These are phyloP conservation scores for Zelleria hepariella DNA, from an alignment of 2,888 invertebrate genomes.

Conservation along the genomic window DNA sequence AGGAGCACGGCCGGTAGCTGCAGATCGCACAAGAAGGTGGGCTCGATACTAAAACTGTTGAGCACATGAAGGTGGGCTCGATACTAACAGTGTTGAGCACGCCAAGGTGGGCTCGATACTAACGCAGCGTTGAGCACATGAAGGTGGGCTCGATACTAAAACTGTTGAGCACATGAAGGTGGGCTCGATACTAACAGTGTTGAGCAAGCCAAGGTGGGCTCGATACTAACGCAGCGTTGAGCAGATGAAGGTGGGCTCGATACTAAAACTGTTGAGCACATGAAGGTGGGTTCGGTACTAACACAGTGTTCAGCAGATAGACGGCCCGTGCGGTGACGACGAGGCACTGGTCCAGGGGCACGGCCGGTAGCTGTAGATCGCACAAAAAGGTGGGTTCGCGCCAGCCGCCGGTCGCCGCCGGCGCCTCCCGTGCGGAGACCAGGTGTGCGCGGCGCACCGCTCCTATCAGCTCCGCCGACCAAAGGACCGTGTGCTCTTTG, in stretches of 20 bases:
- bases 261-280: not conserved
- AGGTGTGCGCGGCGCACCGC: constrained; percentile 45
- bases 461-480: constrained; percentile 56
- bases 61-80: too few relatives aligned
- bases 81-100: too few relatives aligned
- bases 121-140: too few relatives aligned
- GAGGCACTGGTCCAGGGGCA: constrained; percentile 62
- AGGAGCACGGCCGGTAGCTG: constrained; percentile 54
- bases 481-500: constrained; percentile 50
- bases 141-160: not conserved
- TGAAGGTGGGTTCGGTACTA: constrained; percentile 23
- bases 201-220: constrained; percentile 31
- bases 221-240: too few relatives aligned
- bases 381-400: constrained; percentile 57
- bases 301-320: constrained; percentile 68
- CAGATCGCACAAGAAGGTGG: constrained; percentile 41
- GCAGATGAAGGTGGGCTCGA: not conserved
- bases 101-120: not conserved
- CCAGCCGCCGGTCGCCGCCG: constrained; percentile 36
- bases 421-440: constrained; percentile 43
- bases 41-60: not conserved
- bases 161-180: not conserved
- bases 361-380: constrained; percentile 55
- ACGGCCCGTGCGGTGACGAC: constrained; percentile 69
- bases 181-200: constrained; percentile 44